These are phyloP conservation scores for Pachyuromys duprasi DNA, from an alignment of 2,797 vertebrate species.

Conservation along the genomic window DNA sequence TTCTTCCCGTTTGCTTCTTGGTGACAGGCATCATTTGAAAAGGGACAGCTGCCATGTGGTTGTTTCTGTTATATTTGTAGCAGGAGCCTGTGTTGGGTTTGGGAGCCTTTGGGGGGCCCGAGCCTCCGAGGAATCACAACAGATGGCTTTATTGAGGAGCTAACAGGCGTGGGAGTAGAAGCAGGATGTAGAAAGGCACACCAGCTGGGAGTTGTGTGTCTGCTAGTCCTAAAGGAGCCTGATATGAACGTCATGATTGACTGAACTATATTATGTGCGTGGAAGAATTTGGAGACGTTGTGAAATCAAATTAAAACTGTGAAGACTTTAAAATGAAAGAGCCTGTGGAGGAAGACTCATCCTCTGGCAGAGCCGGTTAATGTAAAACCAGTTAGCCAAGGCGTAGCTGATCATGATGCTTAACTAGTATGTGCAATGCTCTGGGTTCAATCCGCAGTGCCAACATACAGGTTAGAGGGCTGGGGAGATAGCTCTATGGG, in stretches of 20 bases:
- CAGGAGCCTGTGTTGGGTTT: constrained; percentile 6
- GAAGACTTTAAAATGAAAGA: constrained; percentile 24
- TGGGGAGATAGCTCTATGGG: background rate
- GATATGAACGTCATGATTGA: constrained; percentile 8
- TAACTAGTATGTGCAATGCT: background rate
- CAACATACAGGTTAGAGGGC: background rate
- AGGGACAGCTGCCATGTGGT: constrained; percentile 62
- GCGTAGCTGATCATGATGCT: background rate
- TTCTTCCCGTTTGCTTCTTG: constrained; percentile 42
- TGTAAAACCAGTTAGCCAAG: background rate
- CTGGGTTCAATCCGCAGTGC: background rate
- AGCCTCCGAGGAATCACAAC: constrained; percentile 50
- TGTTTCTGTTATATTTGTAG: constrained; percentile 40
- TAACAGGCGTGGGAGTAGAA: background rate
- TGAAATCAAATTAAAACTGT: constrained; percentile 19
- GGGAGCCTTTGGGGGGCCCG: constrained; percentile 45
- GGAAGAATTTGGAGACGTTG: background rate
- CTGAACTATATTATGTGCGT: background rate
- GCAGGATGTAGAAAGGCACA: constrained; percentile 22
- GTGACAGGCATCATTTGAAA: constrained; percentile 45
- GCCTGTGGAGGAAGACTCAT: background rate
- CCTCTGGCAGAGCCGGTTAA: background rate
- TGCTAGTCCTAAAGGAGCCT: constrained; percentile 2
- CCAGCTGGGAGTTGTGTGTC: constrained; percentile 36
- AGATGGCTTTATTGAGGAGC: constrained; percentile 67